Base-by-base conservation (phyloP, 1,140 invertebrate genomes). In the Tenebrio molitor region DNA sequence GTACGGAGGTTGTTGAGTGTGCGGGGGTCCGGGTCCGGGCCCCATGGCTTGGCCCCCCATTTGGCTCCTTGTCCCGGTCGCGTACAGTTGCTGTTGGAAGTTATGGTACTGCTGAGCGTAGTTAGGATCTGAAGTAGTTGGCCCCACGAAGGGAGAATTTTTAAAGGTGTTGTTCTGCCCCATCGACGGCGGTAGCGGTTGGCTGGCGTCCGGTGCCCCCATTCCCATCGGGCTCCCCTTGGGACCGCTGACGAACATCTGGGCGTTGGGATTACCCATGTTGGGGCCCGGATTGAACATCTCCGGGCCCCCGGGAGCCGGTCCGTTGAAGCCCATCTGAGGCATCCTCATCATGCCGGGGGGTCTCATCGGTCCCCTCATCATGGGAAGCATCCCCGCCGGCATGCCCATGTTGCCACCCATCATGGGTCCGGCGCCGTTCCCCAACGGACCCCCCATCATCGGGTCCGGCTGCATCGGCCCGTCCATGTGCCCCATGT, bases 31-130 rank as follows among this genome's bases (percentile, higher is more conserved):
- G 12, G 81, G 79, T 17, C 80, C 80, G 19, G 79, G 80, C 19
- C 80, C 80, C 79, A 82, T 82, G 5, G 78, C 71, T 71, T 82
- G 82, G 17, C 84, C 81, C 64, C 84, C 81, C 80, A 83, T 80
- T 71, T 87, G 86, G 78, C 86, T 91, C 73, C 93, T 87, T 15
- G 92, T 94, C 69, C 93, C 93, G 6, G 95, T 97, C 17, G 95
- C 95, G 85, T 97, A 97, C 66, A 97, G 85, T 83, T 96, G 95
- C 81, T 97, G 95, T 81, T 97, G 95, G 86, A 97, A 97, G 84
- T 96, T 95, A 83, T 96, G 95, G 86, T 95, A 97, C 87, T 96
- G 95, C 82, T 95, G 94, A 78, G 94, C 95, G 85, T 97, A 97
- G 81, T 94, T 95, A 8, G 95, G 93, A 86, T 97, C 95, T 44